Evolutionary conservation across 2,888 invertebrate species (phyloP).

Genomic region (Tetragnatha montana): DNA sequence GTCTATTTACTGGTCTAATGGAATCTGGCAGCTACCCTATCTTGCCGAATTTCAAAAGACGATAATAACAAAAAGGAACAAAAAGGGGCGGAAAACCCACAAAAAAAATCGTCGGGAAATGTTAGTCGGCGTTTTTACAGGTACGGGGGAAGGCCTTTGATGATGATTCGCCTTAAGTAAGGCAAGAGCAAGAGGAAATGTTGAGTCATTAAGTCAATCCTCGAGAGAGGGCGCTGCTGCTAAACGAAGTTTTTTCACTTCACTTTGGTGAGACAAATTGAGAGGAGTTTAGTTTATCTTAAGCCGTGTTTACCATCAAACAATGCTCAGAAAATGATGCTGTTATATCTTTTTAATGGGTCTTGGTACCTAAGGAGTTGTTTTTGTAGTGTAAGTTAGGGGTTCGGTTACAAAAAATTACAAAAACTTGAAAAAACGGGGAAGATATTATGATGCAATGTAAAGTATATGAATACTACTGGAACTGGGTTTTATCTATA

Average conservation of each 20-base stretch:
- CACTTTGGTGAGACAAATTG: conserved; percentile 26
- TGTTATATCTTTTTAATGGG: conserved; percentile 31
- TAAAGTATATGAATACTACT: no score
- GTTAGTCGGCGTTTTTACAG: conserved; percentile 49
- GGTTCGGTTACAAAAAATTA: no score
- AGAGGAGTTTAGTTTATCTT: conserved; percentile 22
- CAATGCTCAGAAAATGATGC: conserved; percentile 12
- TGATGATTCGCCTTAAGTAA: conserved; percentile 61
- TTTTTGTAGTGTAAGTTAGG: no score
- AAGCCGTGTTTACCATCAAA: conserved; percentile 33
- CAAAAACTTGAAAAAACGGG: no score
- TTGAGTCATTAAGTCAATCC: conserved; percentile 53
- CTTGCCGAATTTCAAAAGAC: conserved; percentile 56
- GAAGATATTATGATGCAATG: no score
- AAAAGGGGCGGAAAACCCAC: not conserved
- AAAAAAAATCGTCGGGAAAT: conserved; percentile 57
- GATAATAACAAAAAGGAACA: conserved; percentile 56
- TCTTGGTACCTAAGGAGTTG: not conserved
- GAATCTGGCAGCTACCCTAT: conserved; percentile 54
- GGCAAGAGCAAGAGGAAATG: conserved; percentile 50
- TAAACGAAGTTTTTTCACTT: conserved; percentile 4
- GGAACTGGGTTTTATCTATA: no score
- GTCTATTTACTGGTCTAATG: conserved; percentile 61
- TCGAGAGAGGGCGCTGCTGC: conserved; percentile 5
- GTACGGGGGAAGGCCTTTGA: conserved; percentile 53